These are phyloP conservation scores for Corythaixoides concolor DNA, from an alignment of 2,113 vertebrate species.

Conservation along the genomic window DNA sequence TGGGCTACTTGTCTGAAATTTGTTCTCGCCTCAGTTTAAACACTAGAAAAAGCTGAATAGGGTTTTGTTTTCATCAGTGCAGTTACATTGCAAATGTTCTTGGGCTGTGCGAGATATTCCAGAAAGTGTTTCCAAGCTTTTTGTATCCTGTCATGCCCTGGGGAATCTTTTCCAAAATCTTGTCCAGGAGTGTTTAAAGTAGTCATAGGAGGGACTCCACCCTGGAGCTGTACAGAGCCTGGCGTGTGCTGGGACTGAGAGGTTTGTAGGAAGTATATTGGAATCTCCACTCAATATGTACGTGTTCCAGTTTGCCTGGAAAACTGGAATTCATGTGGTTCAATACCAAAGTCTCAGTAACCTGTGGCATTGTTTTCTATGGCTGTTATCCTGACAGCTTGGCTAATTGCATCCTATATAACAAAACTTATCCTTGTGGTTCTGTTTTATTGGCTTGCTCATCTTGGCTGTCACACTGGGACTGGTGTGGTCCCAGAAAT, in stretches of 20 bases:
- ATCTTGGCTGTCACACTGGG: background rate
- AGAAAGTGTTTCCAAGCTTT: conserved; percentile 1
- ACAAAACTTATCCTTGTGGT: background rate
- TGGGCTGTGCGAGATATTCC: background rate
- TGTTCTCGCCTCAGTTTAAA: background rate
- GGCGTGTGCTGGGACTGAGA: background rate
- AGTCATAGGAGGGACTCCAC: background rate
- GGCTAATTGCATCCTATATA: background rate
- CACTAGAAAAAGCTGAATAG: background rate
- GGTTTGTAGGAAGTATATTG: background rate
- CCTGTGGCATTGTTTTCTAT: background rate
- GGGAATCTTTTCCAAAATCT: conserved; percentile 23
- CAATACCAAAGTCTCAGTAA: background rate
- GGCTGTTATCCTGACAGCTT: background rate
- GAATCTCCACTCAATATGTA: background rate
- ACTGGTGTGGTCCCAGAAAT: background rate
- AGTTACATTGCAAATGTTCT: background rate
- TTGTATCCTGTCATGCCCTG: background rate
- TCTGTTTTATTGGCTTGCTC: background rate
- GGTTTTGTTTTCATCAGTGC: background rate
- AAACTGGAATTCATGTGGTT: background rate
- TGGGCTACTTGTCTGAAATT: background rate
- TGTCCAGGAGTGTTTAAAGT: conserved; percentile 16
- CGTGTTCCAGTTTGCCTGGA: background rate
- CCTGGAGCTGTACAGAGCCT: background rate